Percentiles rank a stretch among this genome's conserved stretches.
Conservation (phyloP, 2,888 invertebrate genomes). For the Drosophila ezoana region DNA sequence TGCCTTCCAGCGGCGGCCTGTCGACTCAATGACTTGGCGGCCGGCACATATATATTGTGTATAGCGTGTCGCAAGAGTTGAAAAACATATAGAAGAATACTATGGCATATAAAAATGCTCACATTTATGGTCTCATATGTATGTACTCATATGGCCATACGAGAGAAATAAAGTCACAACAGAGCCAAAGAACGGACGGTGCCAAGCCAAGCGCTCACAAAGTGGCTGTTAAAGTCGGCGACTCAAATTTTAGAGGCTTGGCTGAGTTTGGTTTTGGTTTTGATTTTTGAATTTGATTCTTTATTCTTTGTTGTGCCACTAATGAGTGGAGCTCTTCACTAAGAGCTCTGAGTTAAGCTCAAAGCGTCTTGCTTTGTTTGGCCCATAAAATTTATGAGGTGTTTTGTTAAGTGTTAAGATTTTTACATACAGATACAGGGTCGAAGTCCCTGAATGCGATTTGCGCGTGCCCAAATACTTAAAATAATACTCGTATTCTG, state of each 20-base stretch:
- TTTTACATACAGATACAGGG: slow-evolving; percentile 18
- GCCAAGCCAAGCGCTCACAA: slow-evolving; percentile 18
- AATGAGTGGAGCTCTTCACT: slow-evolving; percentile 60
- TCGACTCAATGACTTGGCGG: slow-evolving; percentile 1
- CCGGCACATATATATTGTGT: slow-evolving; percentile 18
- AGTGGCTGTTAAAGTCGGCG: slow-evolving; percentile 39
- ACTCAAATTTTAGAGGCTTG: slow-evolving; percentile 38
- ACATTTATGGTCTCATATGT: slow-evolving; percentile 32
- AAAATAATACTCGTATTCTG: slow-evolving; percentile 11
- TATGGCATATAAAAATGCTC: slow-evolving; percentile 25
- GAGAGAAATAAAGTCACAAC: slow-evolving; percentile 37
- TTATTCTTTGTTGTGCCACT: slow-evolving; percentile 38
- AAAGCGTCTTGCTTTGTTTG: slow-evolving; percentile 30
- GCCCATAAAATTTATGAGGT: slow-evolving; percentile 74
- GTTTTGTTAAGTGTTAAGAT: slow-evolving; percentile 74
- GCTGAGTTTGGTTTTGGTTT: slow-evolving; percentile 35
- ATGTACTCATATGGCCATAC: not conserved
- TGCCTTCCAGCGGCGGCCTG: slow-evolving; percentile 20
- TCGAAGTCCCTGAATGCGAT: slow-evolving; percentile 14
- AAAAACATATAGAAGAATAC: slow-evolving; percentile 18
- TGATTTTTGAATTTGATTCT: slow-evolving; percentile 30
- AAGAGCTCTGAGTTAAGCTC: slow-evolving; percentile 13
- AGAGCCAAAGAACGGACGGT: slow-evolving; percentile 14
- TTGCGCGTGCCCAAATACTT: slow-evolving; percentile 56
- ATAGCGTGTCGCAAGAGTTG: slow-evolving; percentile 28